Evolutionary conservation across 2,797 vertebrate species (phyloP).

Genomic region (Microchirus variegatus): DNA sequence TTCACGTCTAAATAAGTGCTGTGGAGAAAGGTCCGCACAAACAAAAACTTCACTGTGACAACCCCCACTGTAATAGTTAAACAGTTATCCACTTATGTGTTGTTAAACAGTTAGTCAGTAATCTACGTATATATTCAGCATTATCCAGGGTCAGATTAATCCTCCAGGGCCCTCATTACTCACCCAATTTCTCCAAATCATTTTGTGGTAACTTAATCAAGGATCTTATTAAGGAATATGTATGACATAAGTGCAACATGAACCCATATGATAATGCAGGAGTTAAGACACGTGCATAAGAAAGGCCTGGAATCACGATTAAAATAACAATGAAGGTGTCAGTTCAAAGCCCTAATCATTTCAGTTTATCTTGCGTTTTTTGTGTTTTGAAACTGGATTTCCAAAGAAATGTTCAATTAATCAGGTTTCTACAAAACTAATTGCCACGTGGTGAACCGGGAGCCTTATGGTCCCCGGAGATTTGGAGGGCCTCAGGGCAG

Average conservation of each 20-base stretch:
- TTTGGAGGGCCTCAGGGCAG: slow-evolving; percentile 17
- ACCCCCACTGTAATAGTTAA: too few species aligned
- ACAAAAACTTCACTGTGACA: too few species aligned
- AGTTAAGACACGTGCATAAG: not conserved
- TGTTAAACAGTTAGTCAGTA: too few species aligned
- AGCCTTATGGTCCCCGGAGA: slow-evolving; percentile 3
- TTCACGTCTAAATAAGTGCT: too few species aligned
- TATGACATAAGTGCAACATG: not conserved
- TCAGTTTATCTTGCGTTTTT: slow-evolving; percentile 1
- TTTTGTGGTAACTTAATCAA: not conserved
- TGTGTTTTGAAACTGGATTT: slow-evolving; percentile 9
- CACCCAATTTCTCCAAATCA: not conserved
- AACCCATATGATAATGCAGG: slow-evolving; percentile 3
- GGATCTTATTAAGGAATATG: not conserved
- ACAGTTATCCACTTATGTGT: too few species aligned
- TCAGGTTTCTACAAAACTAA: slow-evolving; percentile 20
- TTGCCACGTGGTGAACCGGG: slow-evolving; percentile 7
- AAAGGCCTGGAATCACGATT: not conserved
- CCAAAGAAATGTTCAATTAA: slow-evolving; percentile 14
- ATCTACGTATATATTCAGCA: too few species aligned
- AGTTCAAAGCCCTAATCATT: slow-evolving; percentile 2
- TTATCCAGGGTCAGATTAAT: not conserved
- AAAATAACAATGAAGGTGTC: slow-evolving; percentile 14
- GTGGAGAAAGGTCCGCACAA: too few species aligned
- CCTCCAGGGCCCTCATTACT: not conserved